Evolutionary conservation across 2,113 vertebrate species (phyloP).

Genomic region (Dinomys branickii): DNA sequence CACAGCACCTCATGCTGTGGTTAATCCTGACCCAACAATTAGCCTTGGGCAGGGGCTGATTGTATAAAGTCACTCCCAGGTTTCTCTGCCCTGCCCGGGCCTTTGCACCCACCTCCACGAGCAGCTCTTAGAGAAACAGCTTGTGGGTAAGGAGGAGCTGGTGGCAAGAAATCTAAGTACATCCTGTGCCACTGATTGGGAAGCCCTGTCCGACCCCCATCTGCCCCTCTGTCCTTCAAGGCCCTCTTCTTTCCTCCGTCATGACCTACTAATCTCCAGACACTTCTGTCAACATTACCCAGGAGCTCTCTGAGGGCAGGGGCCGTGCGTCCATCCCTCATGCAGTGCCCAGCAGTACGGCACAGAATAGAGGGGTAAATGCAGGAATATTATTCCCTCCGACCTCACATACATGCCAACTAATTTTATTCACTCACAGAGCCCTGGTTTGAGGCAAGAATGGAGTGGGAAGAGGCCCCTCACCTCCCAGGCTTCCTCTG

Average conservation of each 20-base stretch:
- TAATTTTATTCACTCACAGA: background rate
- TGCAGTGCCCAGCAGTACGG: background rate
- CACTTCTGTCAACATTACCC: rapidly evolving
- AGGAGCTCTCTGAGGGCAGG: background rate
- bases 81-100: background rate
- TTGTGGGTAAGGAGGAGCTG: background rate
- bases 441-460: background rate
- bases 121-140: background rate
- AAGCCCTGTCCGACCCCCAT: too few relatives aligned
- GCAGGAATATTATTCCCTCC: background rate
- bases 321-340: background rate
- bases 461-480: background rate
- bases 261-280: rapidly evolving
- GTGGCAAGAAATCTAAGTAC: background rate
- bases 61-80: rapidly evolving
- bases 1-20: background rate
- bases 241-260: background rate
- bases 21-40: background rate
- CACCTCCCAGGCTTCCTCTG: background rate
- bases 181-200: background rate
- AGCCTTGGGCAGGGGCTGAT: background rate
- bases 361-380: too few relatives aligned
- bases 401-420: background rate
- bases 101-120: too few relatives aligned
- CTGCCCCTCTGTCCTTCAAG: rapidly evolving